These are phyloP conservation scores for Cyprinodon diabolis DNA, from an alignment of 2,797 vertebrate species.

Conservation along the genomic window DNA sequence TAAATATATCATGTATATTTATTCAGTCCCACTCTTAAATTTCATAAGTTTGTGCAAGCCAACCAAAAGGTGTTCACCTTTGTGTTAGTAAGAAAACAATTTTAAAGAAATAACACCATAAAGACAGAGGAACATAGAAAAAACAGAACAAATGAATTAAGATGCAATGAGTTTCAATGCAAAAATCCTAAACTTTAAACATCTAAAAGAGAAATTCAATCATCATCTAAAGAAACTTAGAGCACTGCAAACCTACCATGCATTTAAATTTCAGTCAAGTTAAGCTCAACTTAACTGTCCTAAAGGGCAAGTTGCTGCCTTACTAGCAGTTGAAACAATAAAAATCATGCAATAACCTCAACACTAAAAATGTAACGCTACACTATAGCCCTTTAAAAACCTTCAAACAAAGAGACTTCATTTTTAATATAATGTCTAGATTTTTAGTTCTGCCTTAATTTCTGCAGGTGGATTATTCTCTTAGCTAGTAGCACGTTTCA, in stretches of 20 bases:
- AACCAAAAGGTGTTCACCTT: background rate
- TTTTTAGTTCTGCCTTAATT: no score
- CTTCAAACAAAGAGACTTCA: no score
- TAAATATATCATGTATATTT: background rate
- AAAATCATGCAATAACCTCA: no score
- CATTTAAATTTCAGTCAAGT: background rate
- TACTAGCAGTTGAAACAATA: background rate
- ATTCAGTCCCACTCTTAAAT: background rate
- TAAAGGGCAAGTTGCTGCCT: background rate
- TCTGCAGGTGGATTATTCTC: no score
- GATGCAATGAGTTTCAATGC: background rate
- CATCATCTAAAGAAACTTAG: background rate
- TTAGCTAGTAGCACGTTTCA: no score
- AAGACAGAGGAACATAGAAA: background rate
- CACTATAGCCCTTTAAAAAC: no score
- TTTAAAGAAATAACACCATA: background rate
- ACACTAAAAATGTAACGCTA: no score
- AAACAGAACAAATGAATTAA: background rate
- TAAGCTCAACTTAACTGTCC: no score
- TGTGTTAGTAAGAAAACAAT: background rate
- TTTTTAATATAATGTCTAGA: no score
- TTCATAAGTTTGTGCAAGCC: no score
- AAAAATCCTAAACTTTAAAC: conserved; percentile 1
- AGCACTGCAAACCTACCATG: background rate
- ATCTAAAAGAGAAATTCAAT: background rate